phyloP scores from a whole-genome alignment of 1,140 invertebrate species.

The Asbolus verrucosus region DNA sequence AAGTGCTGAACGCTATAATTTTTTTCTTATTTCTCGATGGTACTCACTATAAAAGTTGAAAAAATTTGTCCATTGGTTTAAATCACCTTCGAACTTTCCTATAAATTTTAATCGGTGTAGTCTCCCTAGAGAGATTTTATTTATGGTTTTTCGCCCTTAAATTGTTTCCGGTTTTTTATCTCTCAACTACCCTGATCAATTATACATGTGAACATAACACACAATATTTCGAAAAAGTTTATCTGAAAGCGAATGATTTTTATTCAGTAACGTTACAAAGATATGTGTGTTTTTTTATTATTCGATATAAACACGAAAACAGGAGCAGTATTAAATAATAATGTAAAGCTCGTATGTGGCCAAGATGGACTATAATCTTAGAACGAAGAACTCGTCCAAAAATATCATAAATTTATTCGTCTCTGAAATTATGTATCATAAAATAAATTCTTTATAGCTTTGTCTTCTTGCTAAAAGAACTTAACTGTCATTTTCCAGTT shows the following conservation, averaged over 20 bases:
- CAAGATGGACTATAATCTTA: background rate
- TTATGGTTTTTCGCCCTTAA: too few relatives aligned
- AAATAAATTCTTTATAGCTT: constrained; percentile 1
- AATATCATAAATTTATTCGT: constrained; percentile 12
- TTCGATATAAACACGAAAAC: background rate
- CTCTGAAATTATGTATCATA: constrained; percentile 9
- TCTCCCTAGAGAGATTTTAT: too few relatives aligned
- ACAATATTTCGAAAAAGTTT: too few relatives aligned
- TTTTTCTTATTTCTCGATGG: too few relatives aligned
- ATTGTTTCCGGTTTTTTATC: background rate
- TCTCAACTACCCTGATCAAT: background rate
- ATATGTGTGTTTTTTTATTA: background rate
- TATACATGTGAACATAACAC: too few relatives aligned
- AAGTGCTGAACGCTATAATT: too few relatives aligned
- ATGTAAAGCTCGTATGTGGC: background rate
- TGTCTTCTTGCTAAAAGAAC: background rate
- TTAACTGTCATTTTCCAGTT: too few relatives aligned
- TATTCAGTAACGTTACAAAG: constrained; percentile 1
- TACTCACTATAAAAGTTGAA: too few relatives aligned
- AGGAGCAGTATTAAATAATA: constrained; percentile 5
- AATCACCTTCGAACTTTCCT: too few relatives aligned
- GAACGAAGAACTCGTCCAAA: constrained; percentile 3
- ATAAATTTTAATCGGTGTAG: too few relatives aligned
- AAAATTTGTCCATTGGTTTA: constrained; percentile 1
- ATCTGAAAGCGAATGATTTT: background rate